Evolutionary conservation across 92 coral and sea anemone species (phyloP), one percentile per base, ranked within the genome.

Genomic region (Parazoanthus atlanticus): DNA sequence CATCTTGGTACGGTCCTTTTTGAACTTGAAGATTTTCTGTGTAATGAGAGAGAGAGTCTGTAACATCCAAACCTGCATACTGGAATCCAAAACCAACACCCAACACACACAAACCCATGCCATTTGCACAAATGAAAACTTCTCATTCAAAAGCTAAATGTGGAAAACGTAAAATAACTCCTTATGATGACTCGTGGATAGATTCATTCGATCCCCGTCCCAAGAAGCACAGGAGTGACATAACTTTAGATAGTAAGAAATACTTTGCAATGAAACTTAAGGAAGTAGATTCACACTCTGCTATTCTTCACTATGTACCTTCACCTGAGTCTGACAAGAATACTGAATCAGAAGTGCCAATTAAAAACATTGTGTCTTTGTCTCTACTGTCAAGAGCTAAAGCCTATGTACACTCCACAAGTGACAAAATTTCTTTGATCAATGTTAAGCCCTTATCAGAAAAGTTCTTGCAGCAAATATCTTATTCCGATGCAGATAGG

Each of bases 1-100:
- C 94, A 94, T 78, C 90, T 94, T 78, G 92, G 96, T 58, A 92
- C 93, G 31, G 91, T 86, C 10, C 84, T 93, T 86, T 93, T 93
- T 79, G 91, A 93, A 74, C 77, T 93, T 3, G 93, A 93, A 77
- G 94, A 93, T 67, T 93, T 90, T 85, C 81, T 93, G 89, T 79
- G 85, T 89, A 89, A 85, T 82, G 38, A 36, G 81, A 89, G 79
- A 89, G 79, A 88, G 43, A 88, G 34, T 93, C 93, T 71, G 92
- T 92, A 26, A 93, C 94, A 31, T 56, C 73, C 56, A 52, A 26
- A 77, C 90, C 93, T 76, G 83, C 91, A 79, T 91, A 88, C 86
- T 94, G 96, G 93, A 90, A 92, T 79, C 93, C 93, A 6, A 94
- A 94, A 82, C 96, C 93, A 21, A 80, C 86, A 29, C 94, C 92